Evolutionary conservation across 2,888 invertebrate species (phyloP).

Genomic region (Heterodera filipjevi): DNA sequence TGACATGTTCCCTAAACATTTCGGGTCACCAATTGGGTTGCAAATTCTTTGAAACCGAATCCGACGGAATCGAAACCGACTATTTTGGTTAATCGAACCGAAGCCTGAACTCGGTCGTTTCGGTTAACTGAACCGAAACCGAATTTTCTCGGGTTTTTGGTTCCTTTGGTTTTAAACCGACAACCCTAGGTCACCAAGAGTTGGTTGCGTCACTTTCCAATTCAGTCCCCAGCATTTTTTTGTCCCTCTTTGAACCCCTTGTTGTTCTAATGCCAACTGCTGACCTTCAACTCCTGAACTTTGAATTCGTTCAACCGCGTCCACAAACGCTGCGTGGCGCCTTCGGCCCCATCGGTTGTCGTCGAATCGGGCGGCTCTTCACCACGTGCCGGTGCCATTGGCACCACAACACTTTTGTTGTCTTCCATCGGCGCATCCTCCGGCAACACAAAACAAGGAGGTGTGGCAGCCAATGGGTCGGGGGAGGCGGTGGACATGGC

Average conservation of each 20-base stretch:
- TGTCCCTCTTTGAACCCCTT: too few relatives aligned
- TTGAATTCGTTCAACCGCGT: constrained; percentile 35
- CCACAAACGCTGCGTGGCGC: not conserved
- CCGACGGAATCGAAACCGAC: too few relatives aligned
- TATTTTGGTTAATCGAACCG: too few relatives aligned
- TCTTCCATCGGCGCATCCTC: not conserved
- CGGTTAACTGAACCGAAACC: too few relatives aligned
- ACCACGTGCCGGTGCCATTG: not conserved
- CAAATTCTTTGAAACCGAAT: too few relatives aligned
- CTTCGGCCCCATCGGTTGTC: constrained; percentile 16
- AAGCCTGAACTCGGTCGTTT: too few relatives aligned
- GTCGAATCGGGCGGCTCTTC: constrained; percentile 31
- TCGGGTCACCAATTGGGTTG: too few relatives aligned
- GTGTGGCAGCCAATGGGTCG: constrained; percentile 12
- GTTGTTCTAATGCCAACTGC: not conserved
- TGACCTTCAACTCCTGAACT: constrained; percentile 40
- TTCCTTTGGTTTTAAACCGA: too few relatives aligned
- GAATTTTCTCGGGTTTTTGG: too few relatives aligned
- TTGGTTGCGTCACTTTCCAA: too few relatives aligned
- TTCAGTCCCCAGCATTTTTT: not conserved
- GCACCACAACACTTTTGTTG: not conserved
- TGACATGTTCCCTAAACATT: too few relatives aligned
- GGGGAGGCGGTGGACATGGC: not conserved
- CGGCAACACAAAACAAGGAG: constrained; percentile 8
- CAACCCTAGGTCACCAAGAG: too few relatives aligned